A percentile compares a stretch with the other conserved stretches of the same genome.
These are phyloP conservation scores for Ciona savignyi DNA, from an alignment of 23 tunicate genomes.

Conservation along the genomic window DNA sequence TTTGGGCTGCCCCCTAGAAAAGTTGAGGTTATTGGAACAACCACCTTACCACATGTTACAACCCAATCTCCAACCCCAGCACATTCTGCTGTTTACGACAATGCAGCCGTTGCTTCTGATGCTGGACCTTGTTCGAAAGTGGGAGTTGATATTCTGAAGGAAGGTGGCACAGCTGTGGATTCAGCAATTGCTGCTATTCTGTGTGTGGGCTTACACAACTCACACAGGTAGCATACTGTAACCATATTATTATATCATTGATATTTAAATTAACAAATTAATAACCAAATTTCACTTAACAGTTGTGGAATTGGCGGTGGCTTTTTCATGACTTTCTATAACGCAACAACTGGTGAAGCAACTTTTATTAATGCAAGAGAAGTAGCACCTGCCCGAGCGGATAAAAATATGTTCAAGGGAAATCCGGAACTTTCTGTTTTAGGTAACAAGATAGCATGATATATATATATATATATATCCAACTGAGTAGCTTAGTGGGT, in stretches of 20 bases:
- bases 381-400: constrained; percentile 53
- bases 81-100: constrained; percentile 9
- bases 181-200: constrained; percentile 90
- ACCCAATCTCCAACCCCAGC: constrained; percentile 7
- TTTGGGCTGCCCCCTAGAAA: constrained; percentile 69
- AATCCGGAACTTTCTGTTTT: constrained; percentile 16
- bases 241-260: too few species aligned
- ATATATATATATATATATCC: too few species aligned
- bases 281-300: constrained; percentile 1
- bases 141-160: constrained; percentile 51
- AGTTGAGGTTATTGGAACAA: background rate
- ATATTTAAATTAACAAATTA: too few species aligned
- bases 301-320: constrained; percentile 97
- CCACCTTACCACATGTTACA: background rate
- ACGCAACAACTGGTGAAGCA: constrained; percentile 53
- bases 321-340: constrained; percentile 68
- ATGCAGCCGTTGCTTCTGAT: constrained; percentile 92
- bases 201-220: constrained; percentile 75
- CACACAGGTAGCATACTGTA: constrained; percentile 61
- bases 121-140: constrained; percentile 84
- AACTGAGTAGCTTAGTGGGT: too few species aligned
- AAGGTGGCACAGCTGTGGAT: constrained; percentile 90
- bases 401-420: constrained; percentile 64
- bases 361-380: constrained; percentile 73
- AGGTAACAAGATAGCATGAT: constrained; percentile 27